A percentile compares a stretch with the other conserved stretches of the same genome.
These are phyloP conservation scores for Ferrisia virgata DNA, from an alignment of 2,888 invertebrate species.

Conservation along the genomic window DNA sequence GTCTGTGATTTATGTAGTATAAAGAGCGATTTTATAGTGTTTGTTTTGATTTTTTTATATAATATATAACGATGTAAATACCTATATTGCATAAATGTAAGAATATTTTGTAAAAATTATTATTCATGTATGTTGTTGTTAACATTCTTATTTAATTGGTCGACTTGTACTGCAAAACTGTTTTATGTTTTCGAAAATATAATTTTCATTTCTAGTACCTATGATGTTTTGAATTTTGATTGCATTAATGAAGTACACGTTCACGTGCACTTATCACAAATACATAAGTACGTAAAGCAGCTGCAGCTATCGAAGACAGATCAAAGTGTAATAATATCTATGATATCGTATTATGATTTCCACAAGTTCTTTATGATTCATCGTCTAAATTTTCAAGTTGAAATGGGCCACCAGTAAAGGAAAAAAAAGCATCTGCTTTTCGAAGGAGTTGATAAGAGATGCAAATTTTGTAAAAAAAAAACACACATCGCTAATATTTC, in stretches of 20 bases:
- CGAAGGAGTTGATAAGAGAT: not conserved
- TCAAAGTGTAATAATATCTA: too few species aligned
- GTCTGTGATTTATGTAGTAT: conserved; percentile 26
- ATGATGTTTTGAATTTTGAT: not conserved
- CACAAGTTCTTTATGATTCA: not conserved
- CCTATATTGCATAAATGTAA: not conserved
- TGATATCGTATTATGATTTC: not conserved
- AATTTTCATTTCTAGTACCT: not conserved
- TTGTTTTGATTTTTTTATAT: not conserved
- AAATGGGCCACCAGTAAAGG: not conserved
- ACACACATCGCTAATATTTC: not conserved
- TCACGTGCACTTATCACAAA: not conserved
- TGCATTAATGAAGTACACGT: not conserved
- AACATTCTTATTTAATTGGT: not conserved
- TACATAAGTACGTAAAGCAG: too few species aligned
- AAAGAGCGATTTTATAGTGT: not conserved
- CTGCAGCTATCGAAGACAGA: not conserved
- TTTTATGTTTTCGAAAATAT: not conserved
- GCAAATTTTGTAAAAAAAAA: not conserved
- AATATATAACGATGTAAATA: not conserved
- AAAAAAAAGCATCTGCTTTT: not conserved
- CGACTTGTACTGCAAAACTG: not conserved
- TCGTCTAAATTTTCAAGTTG: not conserved
- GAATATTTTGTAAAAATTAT: conserved; percentile 11
- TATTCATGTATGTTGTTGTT: conserved; percentile 4